Percentiles rank a stretch among this genome's conserved stretches.
Evolutionary conservation across 2,888 invertebrate species (phyloP).

Genomic region (Mamestra brassicae): DNA sequence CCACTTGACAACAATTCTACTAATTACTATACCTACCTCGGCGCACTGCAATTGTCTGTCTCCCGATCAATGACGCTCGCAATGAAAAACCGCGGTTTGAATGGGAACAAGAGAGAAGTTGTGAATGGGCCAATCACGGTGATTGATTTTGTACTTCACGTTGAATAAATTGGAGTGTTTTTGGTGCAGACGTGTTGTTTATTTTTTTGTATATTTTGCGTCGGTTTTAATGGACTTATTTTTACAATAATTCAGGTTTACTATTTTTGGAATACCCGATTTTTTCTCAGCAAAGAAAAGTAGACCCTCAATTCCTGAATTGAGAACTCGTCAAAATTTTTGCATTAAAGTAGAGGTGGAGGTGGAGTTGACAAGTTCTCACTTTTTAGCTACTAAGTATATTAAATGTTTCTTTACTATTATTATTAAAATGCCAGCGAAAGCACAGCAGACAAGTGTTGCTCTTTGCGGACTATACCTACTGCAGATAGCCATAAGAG

Average conservation of each 20-base stretch:
- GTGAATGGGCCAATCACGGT: constrained; percentile 74
- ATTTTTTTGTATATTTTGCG: constrained; percentile 7
- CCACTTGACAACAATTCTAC: constrained; percentile 35
- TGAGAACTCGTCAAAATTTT: background rate
- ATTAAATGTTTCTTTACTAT: no score
- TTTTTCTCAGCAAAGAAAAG: no score
- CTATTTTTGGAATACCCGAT: no score
- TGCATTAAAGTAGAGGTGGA: no score
- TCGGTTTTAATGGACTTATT: background rate
- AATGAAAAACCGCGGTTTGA: constrained; percentile 64
- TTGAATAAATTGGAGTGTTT: constrained; percentile 67
- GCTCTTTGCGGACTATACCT: no score
- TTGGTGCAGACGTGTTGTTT: constrained; percentile 43
- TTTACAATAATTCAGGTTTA: no score
- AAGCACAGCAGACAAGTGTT: no score
- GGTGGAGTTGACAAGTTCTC: no score
- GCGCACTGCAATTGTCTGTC: constrained; percentile 52
- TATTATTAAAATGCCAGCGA: no score
- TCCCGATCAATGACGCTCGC: constrained; percentile 46
- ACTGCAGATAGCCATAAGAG: no score
- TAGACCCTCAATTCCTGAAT: no score
- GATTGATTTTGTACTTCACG: constrained; percentile 72
- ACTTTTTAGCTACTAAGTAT: no score
- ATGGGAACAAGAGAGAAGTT: constrained; percentile 54
- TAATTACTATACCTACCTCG: constrained; percentile 46